Evolutionary conservation across 2,797 vertebrate genomes (phyloP).

Genomic region (Sebastes wilsoni): DNA sequence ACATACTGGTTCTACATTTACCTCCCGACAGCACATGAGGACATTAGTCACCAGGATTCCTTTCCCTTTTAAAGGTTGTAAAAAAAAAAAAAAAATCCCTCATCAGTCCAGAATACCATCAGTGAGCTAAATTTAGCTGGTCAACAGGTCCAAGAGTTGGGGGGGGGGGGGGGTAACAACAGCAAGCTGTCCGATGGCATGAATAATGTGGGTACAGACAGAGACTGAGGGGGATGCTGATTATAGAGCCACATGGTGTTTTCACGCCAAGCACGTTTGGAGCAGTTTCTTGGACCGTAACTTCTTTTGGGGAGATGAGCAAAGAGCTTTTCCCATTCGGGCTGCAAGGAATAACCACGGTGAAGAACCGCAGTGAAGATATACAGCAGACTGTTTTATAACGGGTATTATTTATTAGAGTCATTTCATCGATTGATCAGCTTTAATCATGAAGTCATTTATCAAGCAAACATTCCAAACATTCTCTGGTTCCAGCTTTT

Average conservation of each 20-base stretch:
- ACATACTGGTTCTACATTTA: conserved; percentile 69
- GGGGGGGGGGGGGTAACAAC: conserved; percentile 12
- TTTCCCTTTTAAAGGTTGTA: conserved; percentile 74
- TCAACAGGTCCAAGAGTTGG: conserved; percentile 23
- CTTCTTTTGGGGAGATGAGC: neutral
- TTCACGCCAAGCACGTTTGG: neutral
- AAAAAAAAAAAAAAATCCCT: conserved; percentile 52
- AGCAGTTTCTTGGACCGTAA: neutral
- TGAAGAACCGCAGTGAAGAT: neutral
- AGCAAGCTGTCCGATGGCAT: conserved; percentile 40
- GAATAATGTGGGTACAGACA: conserved; percentile 20
- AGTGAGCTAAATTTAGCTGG: conserved; percentile 60
- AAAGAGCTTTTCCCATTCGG: neutral
- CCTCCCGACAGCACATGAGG: conserved; percentile 45
- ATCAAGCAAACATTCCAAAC: neutral
- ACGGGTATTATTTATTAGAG: neutral
- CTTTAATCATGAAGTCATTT: neutral
- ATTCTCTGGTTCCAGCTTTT: too few relatives aligned
- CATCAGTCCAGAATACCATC: conserved; percentile 53
- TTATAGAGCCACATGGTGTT: conserved; percentile 8
- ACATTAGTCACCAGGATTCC: conserved; percentile 71
- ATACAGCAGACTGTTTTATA: neutral
- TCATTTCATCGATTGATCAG: too few relatives aligned
- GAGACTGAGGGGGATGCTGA: neutral
- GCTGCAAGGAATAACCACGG: neutral